Base-by-base conservation (phyloP, 1,140 invertebrate species). In the Acromyrmex echinatior region DNA sequence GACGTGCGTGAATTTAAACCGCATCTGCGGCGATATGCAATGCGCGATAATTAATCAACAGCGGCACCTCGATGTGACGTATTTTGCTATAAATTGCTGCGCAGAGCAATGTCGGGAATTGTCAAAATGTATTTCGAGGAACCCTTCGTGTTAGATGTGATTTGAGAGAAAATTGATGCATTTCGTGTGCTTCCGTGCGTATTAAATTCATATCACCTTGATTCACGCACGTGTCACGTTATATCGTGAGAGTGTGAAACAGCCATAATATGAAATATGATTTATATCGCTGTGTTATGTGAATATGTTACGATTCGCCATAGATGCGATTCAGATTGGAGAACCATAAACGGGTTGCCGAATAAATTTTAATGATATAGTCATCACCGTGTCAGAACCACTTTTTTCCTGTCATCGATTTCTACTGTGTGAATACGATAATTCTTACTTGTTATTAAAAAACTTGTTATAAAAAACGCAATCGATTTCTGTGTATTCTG, bases 281-380 rank as follows among this genome's bases (percentile, higher is more conserved):
- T 84, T 84, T 84, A 84, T 76, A 84, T 76, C 9, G 56, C 35
- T 28, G 14, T 21, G 56, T 62, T 62, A 31, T 12, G 56, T 62
- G 80, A 53, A 71, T 82, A 60, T 16, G 16, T 81, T 31, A 31
- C 3, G 31, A 31, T 45, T 84, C 56, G 5, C 81, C 14, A 49
- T n/a, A 86, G 60, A 79, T 71, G 77, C 35, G 78, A 60, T 86
- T 18, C 68, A 56, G 25, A 74, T 82, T 31, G 70, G 25, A 45
- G 21, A 62, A 21, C 49, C 68, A 18, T n/a, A 62, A 76, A 56
- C 39, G 39, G 35, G 39, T 21, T 25, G 28, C 56, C 66, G 77
- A 90, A 92, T 92, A 80, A 90, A 66, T 39, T 39, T 66, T 39
- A 25, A 9, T 18, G 16, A 31, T 35, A 31, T 25, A n/a, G 9